Base-by-base conservation (phyloP, 2,888 invertebrate species). In the Drosophila infuscata region DNA sequence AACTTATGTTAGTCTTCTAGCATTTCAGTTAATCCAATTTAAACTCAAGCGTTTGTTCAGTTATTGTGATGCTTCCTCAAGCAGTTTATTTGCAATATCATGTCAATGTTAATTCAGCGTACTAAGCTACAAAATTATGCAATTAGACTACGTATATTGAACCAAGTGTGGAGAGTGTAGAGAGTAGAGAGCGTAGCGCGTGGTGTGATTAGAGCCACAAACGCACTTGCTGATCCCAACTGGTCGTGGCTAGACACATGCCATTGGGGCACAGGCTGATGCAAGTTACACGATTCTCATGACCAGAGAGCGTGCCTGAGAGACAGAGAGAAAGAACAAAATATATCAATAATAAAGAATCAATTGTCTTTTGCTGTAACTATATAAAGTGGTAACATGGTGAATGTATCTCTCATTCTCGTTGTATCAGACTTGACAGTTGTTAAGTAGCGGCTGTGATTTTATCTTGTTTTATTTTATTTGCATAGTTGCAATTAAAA, bases 261-360 rank as follows among this genome's bases (percentile, higher is more conserved):
- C 98, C 98, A 92, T 96, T 97, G 51, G 96, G 96, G 25, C 97
- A 95, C 70, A 98, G 94, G 6, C 96, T 95, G 75, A 98, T 94
- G 11, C 97, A 97, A 43, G 98, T 98, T 65, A 98, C 95, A 74
- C 98, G 95, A 92, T 98, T 98, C 88, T 98, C 98, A 91, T 98
- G 98, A 0, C 96, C 98, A 35, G 94, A 93, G 62, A 98, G 92
- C 17, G 95, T 94, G 75, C 97, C 98, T 97, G 57, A n/a, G 12
- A 35, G 17, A 54, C 32, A 25, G 5, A 92, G 49, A 63, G 49
- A 63, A 8, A 29, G 35, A 41, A 92, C 93, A 33, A 53, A 58
- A 54, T 66, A 70, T 79, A 15, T 74, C 70, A 65, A 81, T 74
- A 66, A 15, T 4, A 48, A 62, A 61, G 49, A 46, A 35, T 54